Evolutionary conservation across 2,888 invertebrate species (phyloP), one percentile per base, ranked within the genome.

Genomic region (Diarsia rubi): DNA sequence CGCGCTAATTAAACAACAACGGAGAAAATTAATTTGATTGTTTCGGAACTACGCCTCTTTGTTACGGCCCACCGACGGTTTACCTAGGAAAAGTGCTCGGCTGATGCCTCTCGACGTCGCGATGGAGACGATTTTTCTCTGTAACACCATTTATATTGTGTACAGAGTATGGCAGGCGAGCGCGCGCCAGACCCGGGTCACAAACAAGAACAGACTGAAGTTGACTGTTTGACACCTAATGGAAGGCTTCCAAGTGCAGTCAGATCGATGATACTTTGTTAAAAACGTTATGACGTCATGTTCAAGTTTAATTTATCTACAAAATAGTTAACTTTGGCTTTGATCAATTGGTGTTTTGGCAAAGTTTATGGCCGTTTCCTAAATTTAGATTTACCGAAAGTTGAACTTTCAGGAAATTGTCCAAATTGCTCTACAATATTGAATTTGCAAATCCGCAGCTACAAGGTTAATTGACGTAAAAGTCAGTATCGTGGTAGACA

Each of bases 1-100:
- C 94, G 94, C 95, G 94, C 96, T 96, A 96, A 96, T 96, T 96
- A 96, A 96, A 96, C 95, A 95, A 95, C 95, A 96, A 95, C 95
- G 95, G 94, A 93, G 95, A 94, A 95, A 95, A 96, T 96, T 95
- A 95, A 96, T 95, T 95, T 94, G 94, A 96, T 96, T 96, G 96
- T 95, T 95, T 94, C 94, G 94, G 93, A 94, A 94, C 93, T 93
- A 92, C 93, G 94, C 93, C 94, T 94, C 94, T 95, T 95, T 96
- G 94, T 95, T 92, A 90, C 90, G 89, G 91, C 91, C 90, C 91
- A 90, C 89, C 91, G 91, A 93, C 91, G 91, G 90, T 93, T 95
- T 95, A 95, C 94, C 94, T 94, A 91, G 89, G 88, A 93, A 95
- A 93, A 94, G 92, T 92, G 91, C 92, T 92, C 90, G 90, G 90